Evolutionary conservation across 2,797 vertebrate genomes (phyloP).

Genomic region (Champsocephalus esox): DNA sequence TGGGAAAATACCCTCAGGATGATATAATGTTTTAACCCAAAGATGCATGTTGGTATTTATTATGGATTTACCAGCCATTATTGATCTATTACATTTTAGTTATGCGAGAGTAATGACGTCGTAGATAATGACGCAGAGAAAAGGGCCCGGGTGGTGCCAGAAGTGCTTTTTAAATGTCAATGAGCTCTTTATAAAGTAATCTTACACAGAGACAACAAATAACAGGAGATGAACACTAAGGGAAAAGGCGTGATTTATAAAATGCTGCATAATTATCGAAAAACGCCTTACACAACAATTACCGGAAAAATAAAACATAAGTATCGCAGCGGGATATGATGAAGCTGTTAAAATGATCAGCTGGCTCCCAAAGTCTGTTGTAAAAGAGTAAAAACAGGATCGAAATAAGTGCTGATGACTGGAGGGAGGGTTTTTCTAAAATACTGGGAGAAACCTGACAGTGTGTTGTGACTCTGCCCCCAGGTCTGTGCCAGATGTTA

Average conservation of each 20-base stretch:
- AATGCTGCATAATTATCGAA: no score
- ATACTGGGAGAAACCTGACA: not conserved
- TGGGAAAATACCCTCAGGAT: not conserved
- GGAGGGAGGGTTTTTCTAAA: slow-evolving; percentile 7
- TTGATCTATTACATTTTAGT: not conserved
- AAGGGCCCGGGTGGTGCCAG: no score
- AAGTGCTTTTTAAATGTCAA: no score
- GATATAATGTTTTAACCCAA: not conserved
- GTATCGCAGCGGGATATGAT: not conserved
- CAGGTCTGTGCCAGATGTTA: slow-evolving; percentile 48
- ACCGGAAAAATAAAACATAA: not conserved
- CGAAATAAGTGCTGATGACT: not conserved
- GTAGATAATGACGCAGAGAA: no score
- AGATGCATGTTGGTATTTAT: not conserved
- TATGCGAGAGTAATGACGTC: no score
- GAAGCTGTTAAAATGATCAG: not conserved
- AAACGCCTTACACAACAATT: not conserved
- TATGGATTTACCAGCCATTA: not conserved
- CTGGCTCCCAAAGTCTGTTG: not conserved
- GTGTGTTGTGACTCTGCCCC: slow-evolving; percentile 11
- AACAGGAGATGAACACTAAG: not conserved
- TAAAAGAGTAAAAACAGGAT: not conserved
- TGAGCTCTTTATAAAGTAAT: no score
- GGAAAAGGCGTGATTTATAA: not conserved
- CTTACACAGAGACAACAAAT: not conserved